These are phyloP conservation scores for Acyrthosiphon pisum DNA, from an alignment of 1,140 invertebrate species.

Conservation along the genomic window DNA sequence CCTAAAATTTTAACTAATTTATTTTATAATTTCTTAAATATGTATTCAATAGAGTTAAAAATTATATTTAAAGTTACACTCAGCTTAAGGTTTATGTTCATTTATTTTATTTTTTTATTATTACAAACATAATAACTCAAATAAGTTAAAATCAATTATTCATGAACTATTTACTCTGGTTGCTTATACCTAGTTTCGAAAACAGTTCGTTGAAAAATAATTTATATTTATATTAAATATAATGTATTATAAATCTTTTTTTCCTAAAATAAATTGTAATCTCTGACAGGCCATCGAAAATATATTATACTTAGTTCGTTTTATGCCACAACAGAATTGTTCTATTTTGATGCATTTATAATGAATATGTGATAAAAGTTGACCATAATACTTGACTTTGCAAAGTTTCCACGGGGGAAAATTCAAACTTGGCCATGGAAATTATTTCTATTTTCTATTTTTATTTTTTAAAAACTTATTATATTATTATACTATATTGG, in stretches of 20 bases:
- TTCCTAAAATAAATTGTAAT: not conserved
- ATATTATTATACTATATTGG: not conserved
- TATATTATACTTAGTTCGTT: not conserved
- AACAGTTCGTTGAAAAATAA: not conserved
- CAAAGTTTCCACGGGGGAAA: not conserved
- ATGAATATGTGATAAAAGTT: not conserved
- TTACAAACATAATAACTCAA: not conserved
- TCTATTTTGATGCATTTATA: not conserved
- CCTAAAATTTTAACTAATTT: too few species aligned
- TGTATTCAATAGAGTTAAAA: not conserved
- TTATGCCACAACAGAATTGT: not conserved
- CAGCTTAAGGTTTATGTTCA: not conserved
- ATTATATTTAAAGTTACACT: not conserved
- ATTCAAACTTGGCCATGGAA: not conserved
- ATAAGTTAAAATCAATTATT: not conserved
- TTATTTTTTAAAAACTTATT: slow-evolving; percentile 18
- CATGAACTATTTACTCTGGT: not conserved
- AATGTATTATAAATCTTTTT: not conserved
- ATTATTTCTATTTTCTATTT: not conserved
- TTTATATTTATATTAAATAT: slow-evolving; percentile 8
- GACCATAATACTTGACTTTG: not conserved
- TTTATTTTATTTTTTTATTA: not conserved
- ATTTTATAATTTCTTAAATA: too few species aligned
- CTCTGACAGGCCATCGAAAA: not conserved
- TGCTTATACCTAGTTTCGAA: not conserved